These are phyloP conservation scores for Arbacia lixula DNA, from an alignment of 53 echinoderm and acorn worm genomes.

Conservation along the genomic window DNA sequence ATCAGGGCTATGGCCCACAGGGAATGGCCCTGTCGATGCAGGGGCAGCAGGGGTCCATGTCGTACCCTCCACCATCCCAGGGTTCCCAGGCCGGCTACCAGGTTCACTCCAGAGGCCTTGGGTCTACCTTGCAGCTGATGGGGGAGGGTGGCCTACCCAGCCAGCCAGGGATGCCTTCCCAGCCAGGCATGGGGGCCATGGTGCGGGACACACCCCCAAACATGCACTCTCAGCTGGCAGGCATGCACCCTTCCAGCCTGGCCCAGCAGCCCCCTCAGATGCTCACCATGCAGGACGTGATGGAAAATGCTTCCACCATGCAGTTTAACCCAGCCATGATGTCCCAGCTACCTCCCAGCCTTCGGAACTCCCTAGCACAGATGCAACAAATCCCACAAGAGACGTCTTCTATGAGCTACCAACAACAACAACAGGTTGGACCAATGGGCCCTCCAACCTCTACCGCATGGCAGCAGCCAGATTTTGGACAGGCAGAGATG, in stretches of 20 bases:
- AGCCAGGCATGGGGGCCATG: not conserved
- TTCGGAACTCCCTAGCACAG: not conserved
- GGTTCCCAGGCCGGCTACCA: constrained; percentile 2
- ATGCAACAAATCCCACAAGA: not conserved
- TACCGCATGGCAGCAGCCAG: constrained; percentile 18
- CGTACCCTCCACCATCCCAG: constrained; percentile 18
- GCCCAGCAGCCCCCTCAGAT: constrained; percentile 15
- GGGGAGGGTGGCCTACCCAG: not conserved
- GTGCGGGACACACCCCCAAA: constrained; percentile 1
- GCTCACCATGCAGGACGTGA: not conserved
- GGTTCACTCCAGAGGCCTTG: constrained; percentile 8
- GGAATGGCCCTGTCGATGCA: constrained; percentile 6
- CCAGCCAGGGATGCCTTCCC: not conserved
- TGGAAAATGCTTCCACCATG: constrained; percentile 18
- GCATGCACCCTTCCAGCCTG: not conserved
- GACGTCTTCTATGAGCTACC: constrained; percentile 18
- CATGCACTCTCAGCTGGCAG: too few species aligned
- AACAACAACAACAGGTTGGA: constrained; percentile 31
- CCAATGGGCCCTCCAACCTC: constrained; percentile 1
- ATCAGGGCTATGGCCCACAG: not conserved
- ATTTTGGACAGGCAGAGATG: constrained; percentile 15
- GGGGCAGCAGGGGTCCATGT: not conserved
- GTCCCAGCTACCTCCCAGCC: constrained; percentile 5
- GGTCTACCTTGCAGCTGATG: constrained; percentile 2
- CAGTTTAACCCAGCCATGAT: not conserved